Percentiles rank a stretch among this genome's conserved stretches.
These are phyloP conservation scores for Aplochiton taeniatus DNA, from an alignment of 2,797 vertebrate genomes.

Conservation along the genomic window DNA sequence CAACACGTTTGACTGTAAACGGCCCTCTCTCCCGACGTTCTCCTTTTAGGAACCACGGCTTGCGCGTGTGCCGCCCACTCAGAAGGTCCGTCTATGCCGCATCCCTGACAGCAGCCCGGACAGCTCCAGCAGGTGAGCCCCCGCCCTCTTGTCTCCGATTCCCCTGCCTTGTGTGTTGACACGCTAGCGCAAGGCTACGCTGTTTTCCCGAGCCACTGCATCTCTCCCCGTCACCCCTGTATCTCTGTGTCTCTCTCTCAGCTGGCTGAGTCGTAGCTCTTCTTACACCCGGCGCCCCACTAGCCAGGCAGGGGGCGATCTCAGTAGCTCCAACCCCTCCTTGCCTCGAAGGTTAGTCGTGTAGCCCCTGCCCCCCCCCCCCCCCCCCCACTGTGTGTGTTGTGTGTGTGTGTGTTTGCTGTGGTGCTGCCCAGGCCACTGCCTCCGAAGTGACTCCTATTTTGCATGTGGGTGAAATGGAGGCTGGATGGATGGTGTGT, in stretches of 20 bases:
- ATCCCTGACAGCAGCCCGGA: conserved; percentile 78
- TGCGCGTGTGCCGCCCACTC: conserved; percentile 80
- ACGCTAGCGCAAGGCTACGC: conserved; percentile 35
- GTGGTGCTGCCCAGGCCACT: neutral
- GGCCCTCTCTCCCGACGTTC: conserved; percentile 4
- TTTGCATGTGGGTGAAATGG: conserved; percentile 9
- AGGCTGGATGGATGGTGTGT: conserved; percentile 29
- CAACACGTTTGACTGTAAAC: too few relatives aligned
- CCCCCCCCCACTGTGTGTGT: too few relatives aligned
- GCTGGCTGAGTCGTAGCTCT: conserved; percentile 80
- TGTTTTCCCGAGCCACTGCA: conserved; percentile 48
- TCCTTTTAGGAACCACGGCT: conserved; percentile 79
- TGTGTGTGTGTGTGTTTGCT: conserved; percentile 23
- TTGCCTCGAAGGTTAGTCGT: conserved; percentile 79
- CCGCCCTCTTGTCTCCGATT: neutral
- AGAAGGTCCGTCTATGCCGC: conserved; percentile 77
- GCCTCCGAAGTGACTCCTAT: too few relatives aligned
- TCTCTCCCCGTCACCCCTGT: conserved; percentile 44
- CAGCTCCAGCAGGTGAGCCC: conserved; percentile 75
- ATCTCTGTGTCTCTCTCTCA: conserved; percentile 48
- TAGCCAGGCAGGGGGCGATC: conserved; percentile 76
- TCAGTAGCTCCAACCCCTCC: conserved; percentile 70
- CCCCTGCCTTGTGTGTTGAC: neutral
- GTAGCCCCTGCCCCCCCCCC: conserved; percentile 36
- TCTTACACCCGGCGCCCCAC: conserved; percentile 80